Evolutionary conservation across 2,113 vertebrate genomes (phyloP).

Genomic region (Planiliza haematocheilus): DNA sequence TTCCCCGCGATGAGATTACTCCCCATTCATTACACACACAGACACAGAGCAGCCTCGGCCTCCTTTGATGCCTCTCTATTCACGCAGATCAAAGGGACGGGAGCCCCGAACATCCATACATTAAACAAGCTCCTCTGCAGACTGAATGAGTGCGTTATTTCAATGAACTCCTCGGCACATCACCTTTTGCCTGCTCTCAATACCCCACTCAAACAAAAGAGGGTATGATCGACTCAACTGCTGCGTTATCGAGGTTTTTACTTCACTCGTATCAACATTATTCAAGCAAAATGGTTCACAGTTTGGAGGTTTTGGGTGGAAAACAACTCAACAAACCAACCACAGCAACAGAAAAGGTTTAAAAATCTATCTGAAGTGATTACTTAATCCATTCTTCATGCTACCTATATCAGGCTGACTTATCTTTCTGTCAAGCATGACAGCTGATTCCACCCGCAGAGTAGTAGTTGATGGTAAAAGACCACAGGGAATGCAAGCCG

Average conservation of each 20-base stretch:
- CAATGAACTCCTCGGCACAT: slow-evolving; percentile 63
- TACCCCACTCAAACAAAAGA: slow-evolving; percentile 38
- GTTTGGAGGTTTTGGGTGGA: not conserved
- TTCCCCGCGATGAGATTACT: slow-evolving; percentile 51
- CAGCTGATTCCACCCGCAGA: slow-evolving; percentile 51
- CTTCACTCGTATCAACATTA: not conserved
- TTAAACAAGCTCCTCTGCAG: slow-evolving; percentile 57
- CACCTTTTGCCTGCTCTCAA: slow-evolving; percentile 64
- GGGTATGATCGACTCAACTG: slow-evolving; percentile 23
- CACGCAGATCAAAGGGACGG: slow-evolving; percentile 66
- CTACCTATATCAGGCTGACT: slow-evolving; percentile 27
- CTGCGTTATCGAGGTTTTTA: not conserved
- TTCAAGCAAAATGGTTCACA: not conserved
- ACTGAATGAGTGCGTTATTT: slow-evolving; percentile 59
- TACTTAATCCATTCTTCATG: not conserved
- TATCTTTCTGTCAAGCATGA: slow-evolving; percentile 32
- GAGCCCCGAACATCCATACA: slow-evolving; percentile 57
- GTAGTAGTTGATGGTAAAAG: slow-evolving; percentile 20
- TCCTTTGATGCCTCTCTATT: slow-evolving; percentile 64
- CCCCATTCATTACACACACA: slow-evolving; percentile 52
- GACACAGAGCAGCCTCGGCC: slow-evolving; percentile 18
- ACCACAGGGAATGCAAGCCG: slow-evolving; percentile 43
- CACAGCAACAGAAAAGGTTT: too few species aligned
- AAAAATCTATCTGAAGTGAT: slow-evolving; percentile 1
- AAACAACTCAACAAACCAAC: not conserved